A percentile compares a stretch with the other conserved stretches of the same genome.
These are phyloP conservation scores for Parazoanthus atlanticus DNA, from an alignment of 92 coral and sea anemone species.

Conservation along the genomic window DNA sequence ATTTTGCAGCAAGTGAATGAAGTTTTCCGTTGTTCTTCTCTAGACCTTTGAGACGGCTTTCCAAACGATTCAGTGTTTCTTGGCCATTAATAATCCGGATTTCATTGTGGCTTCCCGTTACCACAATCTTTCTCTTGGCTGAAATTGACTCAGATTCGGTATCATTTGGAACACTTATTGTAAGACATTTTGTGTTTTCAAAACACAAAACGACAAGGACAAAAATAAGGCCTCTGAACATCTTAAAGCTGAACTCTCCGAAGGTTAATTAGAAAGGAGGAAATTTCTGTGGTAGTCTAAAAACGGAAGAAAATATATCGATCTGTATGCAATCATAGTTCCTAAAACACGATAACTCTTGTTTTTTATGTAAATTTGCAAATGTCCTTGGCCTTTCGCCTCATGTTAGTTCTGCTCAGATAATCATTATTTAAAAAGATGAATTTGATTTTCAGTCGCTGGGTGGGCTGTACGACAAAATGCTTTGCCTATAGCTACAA, in stretches of 20 bases:
- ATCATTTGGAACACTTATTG: neutral
- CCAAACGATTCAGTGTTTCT: conserved; percentile 14
- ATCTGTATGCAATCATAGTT: neutral
- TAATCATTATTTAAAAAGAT: neutral
- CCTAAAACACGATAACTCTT: neutral
- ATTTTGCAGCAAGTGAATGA: neutral
- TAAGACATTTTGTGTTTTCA: neutral
- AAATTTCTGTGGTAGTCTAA: neutral
- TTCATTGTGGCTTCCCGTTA: conserved; percentile 40
- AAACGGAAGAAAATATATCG: neutral
- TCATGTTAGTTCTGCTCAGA: neutral
- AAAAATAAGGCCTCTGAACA: neutral
- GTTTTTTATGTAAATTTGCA: neutral
- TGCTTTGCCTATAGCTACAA: no score
- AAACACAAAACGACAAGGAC: conserved; percentile 1
- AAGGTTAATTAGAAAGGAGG: neutral
- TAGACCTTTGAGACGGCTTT: conserved; percentile 4
- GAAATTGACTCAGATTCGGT: neutral
- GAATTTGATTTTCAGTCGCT: no score
- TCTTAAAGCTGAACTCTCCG: neutral
- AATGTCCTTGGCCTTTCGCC: neutral
- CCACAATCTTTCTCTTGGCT: conserved; percentile 7
- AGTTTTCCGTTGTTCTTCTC: neutral
- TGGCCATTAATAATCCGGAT: conserved; percentile 9
- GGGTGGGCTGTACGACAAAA: no score